These are phyloP conservation scores for Noctilio leporinus DNA, from an alignment of 2,113 vertebrate species.

Conservation along the genomic window DNA sequence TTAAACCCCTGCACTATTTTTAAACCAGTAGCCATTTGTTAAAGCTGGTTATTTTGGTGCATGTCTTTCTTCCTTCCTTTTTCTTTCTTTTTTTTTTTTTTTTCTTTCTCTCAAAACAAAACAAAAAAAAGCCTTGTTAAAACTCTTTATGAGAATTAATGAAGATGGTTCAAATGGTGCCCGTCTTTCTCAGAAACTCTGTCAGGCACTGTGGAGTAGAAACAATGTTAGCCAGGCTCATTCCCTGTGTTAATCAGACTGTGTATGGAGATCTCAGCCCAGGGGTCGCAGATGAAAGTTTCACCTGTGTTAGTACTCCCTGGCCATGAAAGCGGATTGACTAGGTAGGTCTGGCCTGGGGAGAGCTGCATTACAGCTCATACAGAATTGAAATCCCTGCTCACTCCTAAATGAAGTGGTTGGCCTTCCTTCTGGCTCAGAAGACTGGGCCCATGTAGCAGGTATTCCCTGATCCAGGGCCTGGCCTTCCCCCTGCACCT, in stretches of 20 bases:
- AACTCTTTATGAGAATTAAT: neutral
- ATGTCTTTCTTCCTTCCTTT: neutral
- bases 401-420: neutral
- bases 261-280: neutral
- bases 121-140: neutral
- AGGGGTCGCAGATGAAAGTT: fast-evolving
- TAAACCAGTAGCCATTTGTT: slow-evolving; percentile 76
- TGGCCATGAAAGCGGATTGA: neutral
- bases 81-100: neutral
- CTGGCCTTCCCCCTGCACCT: neutral
- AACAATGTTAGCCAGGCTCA: neutral
- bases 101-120: neutral
- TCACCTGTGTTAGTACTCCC: neutral
- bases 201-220: neutral
- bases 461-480: neutral
- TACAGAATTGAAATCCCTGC: neutral
- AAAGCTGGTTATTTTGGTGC: slow-evolving; percentile 70
- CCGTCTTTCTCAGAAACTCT: neutral
- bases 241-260: neutral
- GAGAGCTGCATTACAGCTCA: neutral
- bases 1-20: slow-evolving; percentile 79
- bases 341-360: neutral
- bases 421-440: neutral
- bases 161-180: neutral
- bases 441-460: neutral